Evolutionary conservation across 2,113 vertebrate genomes (phyloP).

Genomic region (Elephas maximus): DNA sequence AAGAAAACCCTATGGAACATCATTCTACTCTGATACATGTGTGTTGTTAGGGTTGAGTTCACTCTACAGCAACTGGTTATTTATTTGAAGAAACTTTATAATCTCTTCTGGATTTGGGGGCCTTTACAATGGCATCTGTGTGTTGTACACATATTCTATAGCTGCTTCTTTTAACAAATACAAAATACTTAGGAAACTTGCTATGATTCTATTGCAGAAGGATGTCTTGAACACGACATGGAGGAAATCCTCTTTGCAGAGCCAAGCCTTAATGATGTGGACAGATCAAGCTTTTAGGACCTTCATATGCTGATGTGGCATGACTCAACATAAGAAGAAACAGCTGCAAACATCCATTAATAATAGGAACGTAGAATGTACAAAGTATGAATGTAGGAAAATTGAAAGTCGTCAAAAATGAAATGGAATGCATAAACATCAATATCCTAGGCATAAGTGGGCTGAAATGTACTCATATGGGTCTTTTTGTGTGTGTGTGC

Average conservation of each 20-base stretch:
- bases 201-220: conserved; percentile 23
- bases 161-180: neutral
- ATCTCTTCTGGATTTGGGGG: conserved; percentile 67
- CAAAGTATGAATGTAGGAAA: no score
- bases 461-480: no score
- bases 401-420: no score
- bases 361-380: no score
- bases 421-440: no score
- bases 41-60: neutral
- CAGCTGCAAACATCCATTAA: no score
- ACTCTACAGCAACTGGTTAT: neutral
- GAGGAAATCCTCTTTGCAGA: conserved; percentile 74
- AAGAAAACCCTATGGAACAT: neutral
- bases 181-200: conserved; percentile 16
- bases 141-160: neutral
- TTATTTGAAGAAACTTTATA: neutral
- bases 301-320: no score
- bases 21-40: neutral
- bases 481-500: no score
- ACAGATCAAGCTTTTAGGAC: no score
- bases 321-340: no score
- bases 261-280: conserved; percentile 10
- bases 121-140: neutral
- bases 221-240: conserved; percentile 62
- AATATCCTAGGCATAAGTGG: no score